A percentile compares a stretch with the other conserved stretches of the same genome.
phyloP scores from a whole-genome alignment of 30 jellyfish, hydroid and myxozoan genomes.

The Catostylus mosaicus region DNA sequence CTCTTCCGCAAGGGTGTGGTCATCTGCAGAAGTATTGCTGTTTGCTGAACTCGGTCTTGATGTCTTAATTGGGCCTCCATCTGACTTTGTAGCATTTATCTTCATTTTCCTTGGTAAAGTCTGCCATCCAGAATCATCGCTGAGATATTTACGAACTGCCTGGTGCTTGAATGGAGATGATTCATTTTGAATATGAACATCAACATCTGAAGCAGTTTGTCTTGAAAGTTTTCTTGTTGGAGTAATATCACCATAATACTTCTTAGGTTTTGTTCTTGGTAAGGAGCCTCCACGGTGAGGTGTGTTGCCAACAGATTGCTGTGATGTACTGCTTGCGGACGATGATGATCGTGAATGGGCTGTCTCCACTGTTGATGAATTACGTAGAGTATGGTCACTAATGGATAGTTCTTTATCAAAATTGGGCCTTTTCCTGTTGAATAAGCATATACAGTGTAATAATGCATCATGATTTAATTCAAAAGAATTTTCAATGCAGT shows the following conservation, averaged over 20 bases:
- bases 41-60: slow-evolving; percentile 60
- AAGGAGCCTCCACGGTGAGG: slow-evolving; percentile 23
- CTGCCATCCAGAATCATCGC: slow-evolving; percentile 21
- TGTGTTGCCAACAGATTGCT: slow-evolving; percentile 25
- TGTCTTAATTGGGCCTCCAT: slow-evolving; percentile 20
- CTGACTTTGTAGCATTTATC: slow-evolving; percentile 23
- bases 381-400: slow-evolving; percentile 5
- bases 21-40: slow-evolving; percentile 50
- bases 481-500: too few relatives aligned
- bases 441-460: not conserved
- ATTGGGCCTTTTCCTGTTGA: slow-evolving; percentile 54
- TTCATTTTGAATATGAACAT: not conserved
- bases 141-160: slow-evolving; percentile 3
- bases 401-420: slow-evolving; percentile 35
- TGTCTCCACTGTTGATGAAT: slow-evolving; percentile 11
- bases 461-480: not conserved
- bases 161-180: slow-evolving; percentile 8
- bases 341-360: slow-evolving; percentile 64
- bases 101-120: slow-evolving; percentile 12
- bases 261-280: slow-evolving; percentile 23
- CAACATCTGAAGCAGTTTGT: slow-evolving; percentile 24
- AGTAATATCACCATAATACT: slow-evolving; percentile 11
- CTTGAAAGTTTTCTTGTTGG: slow-evolving; percentile 4
- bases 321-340: slow-evolving; percentile 68
- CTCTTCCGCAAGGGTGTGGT: slow-evolving; percentile 57